Evolutionary conservation across 2,797 vertebrate genomes (phyloP).

Genomic region (Sebastes steindachneri): DNA sequence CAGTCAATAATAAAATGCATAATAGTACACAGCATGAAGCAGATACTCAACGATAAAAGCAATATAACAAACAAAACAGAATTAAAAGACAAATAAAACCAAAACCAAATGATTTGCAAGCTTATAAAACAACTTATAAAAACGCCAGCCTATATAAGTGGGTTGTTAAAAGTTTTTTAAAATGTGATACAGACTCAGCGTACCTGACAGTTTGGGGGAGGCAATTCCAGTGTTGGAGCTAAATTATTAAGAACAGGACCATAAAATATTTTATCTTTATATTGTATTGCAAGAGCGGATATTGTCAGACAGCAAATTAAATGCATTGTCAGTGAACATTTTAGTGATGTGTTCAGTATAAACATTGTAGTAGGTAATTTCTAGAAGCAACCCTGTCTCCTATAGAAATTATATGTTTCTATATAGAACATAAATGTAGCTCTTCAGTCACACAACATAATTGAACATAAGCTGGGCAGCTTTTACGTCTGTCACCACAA

Average conservation of each 20-base stretch:
- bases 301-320: not conserved
- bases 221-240: no score
- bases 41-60: no score
- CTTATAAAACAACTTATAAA: no score
- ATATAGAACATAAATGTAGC: not conserved
- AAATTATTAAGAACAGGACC: not conserved
- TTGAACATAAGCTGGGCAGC: not conserved
- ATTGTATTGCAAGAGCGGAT: not conserved
- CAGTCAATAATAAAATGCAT: no score
- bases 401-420: not conserved
- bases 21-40: no score
- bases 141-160: no score
- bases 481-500: not conserved
- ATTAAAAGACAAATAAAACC: no score
- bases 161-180: no score
- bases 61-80: no score
- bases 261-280: not conserved
- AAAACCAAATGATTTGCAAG: no score
- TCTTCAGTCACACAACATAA: not conserved
- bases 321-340: not conserved
- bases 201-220: no score
- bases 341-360: not conserved
- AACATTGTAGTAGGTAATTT: not conserved
- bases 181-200: no score
- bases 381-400: not conserved